Evolutionary conservation across 1,140 invertebrate species (phyloP).

Genomic region (Drosophila novamexicana): DNA sequence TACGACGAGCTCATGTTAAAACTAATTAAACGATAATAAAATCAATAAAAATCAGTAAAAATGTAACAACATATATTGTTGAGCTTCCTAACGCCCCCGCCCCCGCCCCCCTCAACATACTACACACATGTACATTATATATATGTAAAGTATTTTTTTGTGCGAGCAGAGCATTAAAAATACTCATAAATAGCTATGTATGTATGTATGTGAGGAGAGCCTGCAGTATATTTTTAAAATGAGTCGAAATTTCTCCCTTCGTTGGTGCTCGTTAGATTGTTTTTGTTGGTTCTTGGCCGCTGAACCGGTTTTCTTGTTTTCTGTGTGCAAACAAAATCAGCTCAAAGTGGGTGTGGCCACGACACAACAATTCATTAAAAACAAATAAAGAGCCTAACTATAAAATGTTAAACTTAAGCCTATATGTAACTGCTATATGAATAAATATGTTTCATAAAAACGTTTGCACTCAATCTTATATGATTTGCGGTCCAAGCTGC

Average conservation of each 20-base stretch:
- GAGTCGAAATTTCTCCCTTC: conserved; percentile 13
- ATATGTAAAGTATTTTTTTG: conserved; percentile 63
- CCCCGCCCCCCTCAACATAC: neutral
- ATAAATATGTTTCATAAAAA: conserved; percentile 63
- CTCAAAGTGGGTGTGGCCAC: conserved; percentile 55
- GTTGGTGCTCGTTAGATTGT: conserved; percentile 19
- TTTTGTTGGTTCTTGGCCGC: conserved; percentile 40
- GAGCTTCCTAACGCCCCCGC: neutral
- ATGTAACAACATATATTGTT: conserved; percentile 8
- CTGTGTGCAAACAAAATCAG: conserved; percentile 14
- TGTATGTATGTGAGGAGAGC: conserved; percentile 11
- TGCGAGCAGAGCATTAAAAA: conserved; percentile 57
- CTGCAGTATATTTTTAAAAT: conserved; percentile 51
- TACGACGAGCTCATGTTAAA: conserved; percentile 44
- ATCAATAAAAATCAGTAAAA: conserved; percentile 42
- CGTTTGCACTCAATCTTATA: neutral
- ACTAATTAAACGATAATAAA: conserved; percentile 26
- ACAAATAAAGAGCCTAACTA: conserved; percentile 22
- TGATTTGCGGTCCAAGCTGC: neutral
- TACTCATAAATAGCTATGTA: conserved; percentile 28
- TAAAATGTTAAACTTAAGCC: conserved; percentile 54
- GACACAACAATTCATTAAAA: conserved; percentile 45
- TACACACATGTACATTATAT: conserved; percentile 52
- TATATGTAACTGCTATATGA: conserved; percentile 59
- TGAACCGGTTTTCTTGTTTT: conserved; percentile 30